A percentile compares a stretch with the other conserved stretches of the same genome.
Conservation (phyloP, 2,888 invertebrate genomes). For the Nephrotoma flavescens region DNA sequence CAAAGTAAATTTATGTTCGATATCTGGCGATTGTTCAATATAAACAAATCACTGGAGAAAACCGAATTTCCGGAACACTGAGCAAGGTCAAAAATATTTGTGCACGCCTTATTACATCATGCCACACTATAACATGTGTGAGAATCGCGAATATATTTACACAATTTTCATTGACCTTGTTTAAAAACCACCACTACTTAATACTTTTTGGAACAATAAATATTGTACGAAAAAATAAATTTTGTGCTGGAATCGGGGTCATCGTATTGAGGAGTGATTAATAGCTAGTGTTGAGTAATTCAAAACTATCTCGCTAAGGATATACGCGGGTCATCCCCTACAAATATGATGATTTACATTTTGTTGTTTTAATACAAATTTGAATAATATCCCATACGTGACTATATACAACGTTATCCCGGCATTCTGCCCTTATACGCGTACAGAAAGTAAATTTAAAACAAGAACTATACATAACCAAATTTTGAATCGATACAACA, state of each 20-base stretch:
- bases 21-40: too few relatives aligned
- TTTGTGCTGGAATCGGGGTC: neutral
- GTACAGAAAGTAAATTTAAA: neutral
- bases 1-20: neutral
- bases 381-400: neutral
- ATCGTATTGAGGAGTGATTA: neutral
- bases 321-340: neutral
- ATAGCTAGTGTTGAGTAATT: neutral
- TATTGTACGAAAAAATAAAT: neutral
- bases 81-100: neutral
- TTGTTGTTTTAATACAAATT: neutral
- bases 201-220: neutral
- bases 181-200: neutral
- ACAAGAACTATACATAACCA: neutral
- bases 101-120: neutral
- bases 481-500: neutral
- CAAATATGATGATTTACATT: neutral
- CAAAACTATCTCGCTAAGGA: neutral
- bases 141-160: neutral
- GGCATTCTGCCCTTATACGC: neutral
- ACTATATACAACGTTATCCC: neutral
- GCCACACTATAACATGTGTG: neutral
- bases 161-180: neutral
- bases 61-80: too few relatives aligned
- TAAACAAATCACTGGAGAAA: too few relatives aligned